Evolutionary conservation across 2,888 invertebrate genomes (phyloP).

Genomic region (Nematopogon swammerdamellus): DNA sequence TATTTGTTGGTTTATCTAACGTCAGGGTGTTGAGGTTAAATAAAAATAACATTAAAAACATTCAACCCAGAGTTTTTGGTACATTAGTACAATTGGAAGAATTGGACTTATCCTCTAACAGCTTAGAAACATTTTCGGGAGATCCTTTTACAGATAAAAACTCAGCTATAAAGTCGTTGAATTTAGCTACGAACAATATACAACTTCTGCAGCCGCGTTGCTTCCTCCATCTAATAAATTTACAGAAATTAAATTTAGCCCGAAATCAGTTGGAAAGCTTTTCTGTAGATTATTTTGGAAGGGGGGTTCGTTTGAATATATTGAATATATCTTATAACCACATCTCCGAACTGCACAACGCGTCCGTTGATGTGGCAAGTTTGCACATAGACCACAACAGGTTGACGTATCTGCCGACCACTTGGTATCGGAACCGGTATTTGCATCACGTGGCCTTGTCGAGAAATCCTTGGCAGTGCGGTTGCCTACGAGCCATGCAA

Average conservation of each 20-base stretch:
- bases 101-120: neutral
- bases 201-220: neutral
- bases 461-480: neutral
- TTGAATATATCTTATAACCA: neutral
- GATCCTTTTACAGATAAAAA: neutral
- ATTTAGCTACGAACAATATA: neutral
- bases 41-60: neutral
- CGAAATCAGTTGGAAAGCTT: neutral
- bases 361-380: neutral
- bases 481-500: neutral
- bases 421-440: neutral
- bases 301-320: neutral
- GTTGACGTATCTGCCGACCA: neutral
- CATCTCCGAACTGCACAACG: neutral
- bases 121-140: neutral
- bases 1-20: neutral
- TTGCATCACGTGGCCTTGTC: neutral
- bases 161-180: neutral
- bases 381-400: neutral
- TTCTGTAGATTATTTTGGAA: neutral
- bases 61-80: neutral
- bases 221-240: neutral
- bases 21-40: neutral
- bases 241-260: neutral
- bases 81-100: neutral